Evolutionary conservation across 1,140 invertebrate genomes (phyloP), one percentile per base, ranked within the genome.

Genomic region (Monomorium pharaonis): DNA sequence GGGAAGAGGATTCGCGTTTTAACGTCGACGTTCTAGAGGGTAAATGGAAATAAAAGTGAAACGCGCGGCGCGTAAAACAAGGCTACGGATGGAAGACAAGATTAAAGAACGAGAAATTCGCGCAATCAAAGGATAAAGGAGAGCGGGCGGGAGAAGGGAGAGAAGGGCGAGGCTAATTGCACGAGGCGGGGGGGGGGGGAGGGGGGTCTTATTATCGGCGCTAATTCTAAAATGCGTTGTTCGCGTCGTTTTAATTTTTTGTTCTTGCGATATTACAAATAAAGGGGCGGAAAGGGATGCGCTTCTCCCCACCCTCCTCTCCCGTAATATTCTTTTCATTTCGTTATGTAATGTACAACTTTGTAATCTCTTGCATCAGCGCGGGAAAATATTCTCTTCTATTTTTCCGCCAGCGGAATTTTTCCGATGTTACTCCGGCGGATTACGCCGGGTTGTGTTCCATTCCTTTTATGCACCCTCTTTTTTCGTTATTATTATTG

Each of bases 361-460:
- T 60, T 33, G 78, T 83, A 83, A 83, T 83, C 78, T 83, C 67
- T 60, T 72, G 78, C 78, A 70, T 72, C 65, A 72, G 78, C 78
- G 24, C 65, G 63, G 51, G 33, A 30, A 47, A 83, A 58, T 44
- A 42, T n/a, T 72, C 77, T 81, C 63, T 58, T 58, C 42, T 72
- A 72, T 83, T 83, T 83, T 58, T 69, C 67, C 67, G 37, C 37
- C 51, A 24, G 51, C 27, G 78, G 78, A 83, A 83, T 74, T 83
- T 83, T 83, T 83, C 78, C 78, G 51, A 58, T 51, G 78, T 83
- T 83, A 83, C 78, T 47, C 51, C 37, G 27, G 49, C 67, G 67
- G 78, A 83, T 83, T 83, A 83, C 24, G 60, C 51, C 51, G 65
- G 33, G 62, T 58, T 83, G 65, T 47, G 67, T 60, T 70, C 78